Evolutionary conservation across 2,888 invertebrate genomes (phyloP), one percentile per base, ranked within the genome.

Genomic region (Sussaba pulchella): DNA sequence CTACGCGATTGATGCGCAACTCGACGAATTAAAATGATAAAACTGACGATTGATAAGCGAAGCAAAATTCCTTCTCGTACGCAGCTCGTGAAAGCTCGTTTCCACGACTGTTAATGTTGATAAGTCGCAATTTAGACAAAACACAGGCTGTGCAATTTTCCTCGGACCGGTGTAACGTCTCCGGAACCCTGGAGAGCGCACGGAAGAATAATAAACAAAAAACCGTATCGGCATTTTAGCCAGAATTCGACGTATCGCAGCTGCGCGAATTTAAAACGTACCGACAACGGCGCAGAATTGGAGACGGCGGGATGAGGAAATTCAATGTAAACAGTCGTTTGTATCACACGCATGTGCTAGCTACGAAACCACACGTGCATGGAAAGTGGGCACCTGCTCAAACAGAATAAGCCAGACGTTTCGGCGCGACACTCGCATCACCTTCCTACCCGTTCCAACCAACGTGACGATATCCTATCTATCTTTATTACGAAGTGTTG

Each of bases 261-360:
- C 52, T 54, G 26, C 52, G 52, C 8, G 52, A 54, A 54, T 26
- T 54, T n/a, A 6, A 54, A 54, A 54, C 52, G 52, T 26, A 54
- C n/a, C n/a, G n/a, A n/a, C 52, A 54, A 26, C 52, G 24, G 1
- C 24, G 6, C 26, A 26, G 52, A 54, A 54, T 54, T 54, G n/a
- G 26, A 54, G 52, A 54, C 52, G 26, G 6, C 12, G 24, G 24
- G 24, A 52, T n/a, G n/a, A n/a, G n/a, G n/a, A n/a, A n/a, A 12
- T 52, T 5, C 26, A 54, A 54, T n/a, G 52, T 54, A 26, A 26
- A 54, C 52, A 26, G 26, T 26, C 26, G 26, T 24, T 26, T n/a
- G n/a, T 10, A 52, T 24, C n/a, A n/a, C 5, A 50, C 21, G 26
- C 52, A 26, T 24, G 10, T 24, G n/a, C 39, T 1, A 39, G 21